Evolutionary conservation across 2,113 vertebrate genomes (phyloP), one percentile per base, ranked within the genome.

Genomic region (Neotoma lepida): DNA sequence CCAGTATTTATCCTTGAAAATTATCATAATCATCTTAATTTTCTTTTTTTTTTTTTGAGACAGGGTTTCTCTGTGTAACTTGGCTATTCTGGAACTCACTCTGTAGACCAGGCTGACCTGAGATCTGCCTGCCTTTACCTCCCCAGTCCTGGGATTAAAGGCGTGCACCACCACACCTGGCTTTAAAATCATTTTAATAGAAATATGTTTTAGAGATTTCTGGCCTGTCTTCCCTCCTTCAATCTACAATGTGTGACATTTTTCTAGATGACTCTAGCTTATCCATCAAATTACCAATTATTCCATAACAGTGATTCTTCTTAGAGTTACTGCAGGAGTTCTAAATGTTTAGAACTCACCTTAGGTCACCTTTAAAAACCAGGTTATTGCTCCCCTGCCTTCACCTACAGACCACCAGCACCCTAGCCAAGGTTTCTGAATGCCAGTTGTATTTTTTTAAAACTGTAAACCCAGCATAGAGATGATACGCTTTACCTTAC

Each of bases 251-350:
- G 89, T 77, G 58, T 6, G 77, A 86, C 12, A 35, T 91, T 96
- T 91, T 91, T 86, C 82, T 86, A 90, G 8, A 85, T 89, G 51
- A 93, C n/a, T 86, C 58, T 95, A 90, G 17, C 6, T 88, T 73
- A 93, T 93, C 71, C 88, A 82, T n/a, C 15, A 56, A 95, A 93
- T 88, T 51, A 88, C 71, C 61, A 96, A 88, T 92, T 88, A 94
- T 77, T 66, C 64, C 28, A 46, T 66, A 88, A 86, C 41, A 76
- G 22, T 91, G 51, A 82, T 35, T 82, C 28, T 78, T 84, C 9
- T 39, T 70, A 64, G 70, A 91, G 85, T 90, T 94, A 88, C 3
- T 77, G 56, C 41, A 70, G 46, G 33, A 76, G 61, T 39, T 84
- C 73, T 66, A 92, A 82, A 33, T 71, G 28, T 73, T 41, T 82